A percentile compares a stretch with the other conserved stretches of the same genome.
Conservation (phyloP, 2,797 vertebrate species). For the Lacerta viridis region DNA sequence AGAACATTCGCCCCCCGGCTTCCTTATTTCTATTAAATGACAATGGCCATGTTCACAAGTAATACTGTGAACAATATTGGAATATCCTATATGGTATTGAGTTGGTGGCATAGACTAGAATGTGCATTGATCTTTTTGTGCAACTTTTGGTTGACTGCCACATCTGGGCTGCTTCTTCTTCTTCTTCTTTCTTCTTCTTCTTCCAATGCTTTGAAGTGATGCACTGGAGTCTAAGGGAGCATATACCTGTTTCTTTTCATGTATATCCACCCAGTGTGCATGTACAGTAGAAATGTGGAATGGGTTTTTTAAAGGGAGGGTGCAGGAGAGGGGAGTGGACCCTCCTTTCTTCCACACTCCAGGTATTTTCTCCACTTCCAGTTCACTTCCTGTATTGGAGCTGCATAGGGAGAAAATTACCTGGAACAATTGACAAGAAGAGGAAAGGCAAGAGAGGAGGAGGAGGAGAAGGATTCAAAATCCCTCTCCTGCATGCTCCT, state of each 20-base stretch:
- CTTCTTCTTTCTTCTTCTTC: neutral
- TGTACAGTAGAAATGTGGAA: neutral
- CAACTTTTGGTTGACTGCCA: neutral
- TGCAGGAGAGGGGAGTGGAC: neutral
- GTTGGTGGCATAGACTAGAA: neutral
- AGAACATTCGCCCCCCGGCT: neutral
- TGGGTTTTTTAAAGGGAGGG: neutral
- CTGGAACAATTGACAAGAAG: neutral
- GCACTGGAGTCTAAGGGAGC: neutral
- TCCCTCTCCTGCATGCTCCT: neutral
- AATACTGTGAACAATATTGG: neutral
- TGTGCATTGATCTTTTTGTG: neutral
- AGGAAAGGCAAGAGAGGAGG: neutral
- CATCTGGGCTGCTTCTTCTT: too few relatives aligned
- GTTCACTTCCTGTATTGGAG: neutral
- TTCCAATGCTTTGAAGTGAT: neutral
- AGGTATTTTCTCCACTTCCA: neutral
- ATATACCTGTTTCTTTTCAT: neutral
- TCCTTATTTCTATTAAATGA: neutral
- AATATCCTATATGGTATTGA: neutral
- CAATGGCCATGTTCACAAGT: neutral
- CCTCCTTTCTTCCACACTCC: neutral
- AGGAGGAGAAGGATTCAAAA: neutral
- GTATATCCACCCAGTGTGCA: neutral
- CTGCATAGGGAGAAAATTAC: neutral